Evolutionary conservation across 2,797 vertebrate genomes (phyloP).

Genomic region (Monodelphis domestica): DNA sequence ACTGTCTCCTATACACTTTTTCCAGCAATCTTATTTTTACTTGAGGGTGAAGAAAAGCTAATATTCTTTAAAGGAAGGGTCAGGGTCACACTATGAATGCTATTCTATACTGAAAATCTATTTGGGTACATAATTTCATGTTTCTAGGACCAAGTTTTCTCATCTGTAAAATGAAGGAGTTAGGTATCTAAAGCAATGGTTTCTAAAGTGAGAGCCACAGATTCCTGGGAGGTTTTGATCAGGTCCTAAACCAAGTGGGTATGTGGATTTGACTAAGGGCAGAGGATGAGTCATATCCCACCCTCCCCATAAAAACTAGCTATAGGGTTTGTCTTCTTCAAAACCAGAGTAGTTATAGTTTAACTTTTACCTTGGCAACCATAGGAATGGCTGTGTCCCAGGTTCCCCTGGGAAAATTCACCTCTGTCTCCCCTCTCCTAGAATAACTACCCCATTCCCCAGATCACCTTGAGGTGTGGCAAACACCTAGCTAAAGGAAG

Average conservation of each 20-base stretch:
- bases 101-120: constrained; percentile 36
- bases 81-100: background rate
- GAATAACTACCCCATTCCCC: background rate
- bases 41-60: constrained; percentile 20
- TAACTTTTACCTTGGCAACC: background rate
- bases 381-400: background rate
- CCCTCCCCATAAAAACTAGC: background rate
- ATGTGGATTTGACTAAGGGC: background rate
- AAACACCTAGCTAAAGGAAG: background rate
- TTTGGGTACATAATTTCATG: background rate
- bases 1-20: background rate
- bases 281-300: background rate
- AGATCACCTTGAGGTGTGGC: background rate
- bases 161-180: background rate
- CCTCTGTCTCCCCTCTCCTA: background rate
- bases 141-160: background rate
- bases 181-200: background rate
- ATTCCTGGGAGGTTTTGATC: background rate
- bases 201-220: background rate
- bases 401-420: background rate
- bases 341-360: background rate
- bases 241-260: background rate
- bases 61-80: background rate
- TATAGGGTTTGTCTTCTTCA: background rate
- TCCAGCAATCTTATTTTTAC: background rate